A percentile compares a stretch with the other conserved stretches of the same genome.
Conservation (phyloP, 1,140 invertebrate species). For the Scaptodrosophila lebanonensis region DNA sequence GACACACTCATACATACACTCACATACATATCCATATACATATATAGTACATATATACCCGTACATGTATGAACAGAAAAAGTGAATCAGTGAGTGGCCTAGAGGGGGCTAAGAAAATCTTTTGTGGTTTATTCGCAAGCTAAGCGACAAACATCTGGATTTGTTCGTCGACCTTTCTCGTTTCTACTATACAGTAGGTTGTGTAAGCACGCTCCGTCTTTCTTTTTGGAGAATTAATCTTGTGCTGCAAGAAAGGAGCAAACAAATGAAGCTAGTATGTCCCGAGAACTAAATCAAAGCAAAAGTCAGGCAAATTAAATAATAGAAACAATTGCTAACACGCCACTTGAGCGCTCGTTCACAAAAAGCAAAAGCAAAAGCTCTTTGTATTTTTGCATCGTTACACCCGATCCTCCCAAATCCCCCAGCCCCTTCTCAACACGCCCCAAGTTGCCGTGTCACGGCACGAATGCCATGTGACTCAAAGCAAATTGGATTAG, state of each 20-base stretch:
- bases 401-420: too few relatives aligned
- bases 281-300: slow-evolving; percentile 66
- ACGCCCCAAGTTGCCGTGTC: too few relatives aligned
- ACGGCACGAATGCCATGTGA: too few relatives aligned
- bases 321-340: slow-evolving; percentile 63
- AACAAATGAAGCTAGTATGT: slow-evolving; percentile 31
- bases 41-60: neutral
- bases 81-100: neutral
- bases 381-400: neutral
- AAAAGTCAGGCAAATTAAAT: slow-evolving; percentile 69
- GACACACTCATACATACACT: slow-evolving; percentile 15
- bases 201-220: too few relatives aligned
- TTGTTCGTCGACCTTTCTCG: too few relatives aligned
- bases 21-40: neutral
- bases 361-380: neutral
- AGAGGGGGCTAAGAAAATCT: too few relatives aligned
- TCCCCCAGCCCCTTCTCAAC: too few relatives aligned
- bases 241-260: slow-evolving; percentile 14
- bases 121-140: too few relatives aligned
- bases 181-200: too few relatives aligned
- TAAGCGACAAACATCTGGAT: too few relatives aligned
- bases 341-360: slow-evolving; percentile 11
- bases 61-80: neutral
- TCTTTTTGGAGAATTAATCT: too few relatives aligned
- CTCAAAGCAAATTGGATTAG: slow-evolving; percentile 53